Base-by-base conservation (phyloP, 2,797 vertebrate genomes). In the Syngnathus rostellatus region DNA sequence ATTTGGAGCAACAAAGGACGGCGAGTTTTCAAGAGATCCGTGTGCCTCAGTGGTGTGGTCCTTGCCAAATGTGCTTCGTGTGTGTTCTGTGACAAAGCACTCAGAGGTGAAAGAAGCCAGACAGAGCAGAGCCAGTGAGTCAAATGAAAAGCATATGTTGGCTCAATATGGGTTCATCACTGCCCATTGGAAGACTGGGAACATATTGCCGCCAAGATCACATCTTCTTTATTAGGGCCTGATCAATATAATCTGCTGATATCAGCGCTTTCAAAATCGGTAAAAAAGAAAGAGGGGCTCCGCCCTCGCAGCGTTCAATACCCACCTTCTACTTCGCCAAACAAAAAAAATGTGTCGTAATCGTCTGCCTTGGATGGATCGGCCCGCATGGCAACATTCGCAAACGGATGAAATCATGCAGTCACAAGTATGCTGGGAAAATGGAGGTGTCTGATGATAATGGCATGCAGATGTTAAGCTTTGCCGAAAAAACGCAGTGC, bases 71-170 rank as follows among this genome's bases (percentile, higher is more conserved):
- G 79, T 68, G 68, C 86, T 86, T 87, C 89, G 86, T 86, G 76
- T 89, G 88, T 83, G 79, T 67, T 64, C 48, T 45, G 61, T 76
- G 73, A 83, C 76, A 65, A 80, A 79, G 57, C 78, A 63, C 73
- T 69, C 21, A 46, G 64, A 76, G 78, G 82, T 74, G 76, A 71
- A 53, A 73, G 67, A 76, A 72, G 67, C 75, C 60, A 62, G 51
- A 69, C 60, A 62, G 51, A 68, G 72, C 57, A 9, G 46, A 76
- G 73, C 68, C 72, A 71, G 65, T 9, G 31, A 59, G 67, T 72
- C 58, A 77, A 88, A 90, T 86, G 68, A 60, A 78, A 89, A 89
- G 77, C 90, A 91, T 75, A 89, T 90, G 90, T 69, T 71, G 67
- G 69, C 63, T 71, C 39, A 51, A 9, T 67, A 57, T 64, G 21